A percentile compares a stretch with the other conserved stretches of the same genome.
These are phyloP conservation scores for Esox masquinongy DNA, from an alignment of 2,797 vertebrate genomes.

Conservation along the genomic window DNA sequence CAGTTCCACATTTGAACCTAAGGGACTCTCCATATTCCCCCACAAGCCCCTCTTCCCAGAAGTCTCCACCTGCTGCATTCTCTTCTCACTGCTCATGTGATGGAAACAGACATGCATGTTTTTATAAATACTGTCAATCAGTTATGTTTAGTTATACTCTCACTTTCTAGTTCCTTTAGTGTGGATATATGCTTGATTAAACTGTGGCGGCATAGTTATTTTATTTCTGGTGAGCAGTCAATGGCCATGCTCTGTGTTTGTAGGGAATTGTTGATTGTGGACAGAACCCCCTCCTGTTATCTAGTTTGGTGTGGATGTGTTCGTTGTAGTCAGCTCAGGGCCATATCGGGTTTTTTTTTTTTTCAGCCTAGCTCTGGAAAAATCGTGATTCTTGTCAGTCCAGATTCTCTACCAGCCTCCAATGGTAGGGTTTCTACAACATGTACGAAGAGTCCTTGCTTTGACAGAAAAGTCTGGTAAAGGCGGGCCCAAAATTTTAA, in stretches of 20 bases:
- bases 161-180: not conserved
- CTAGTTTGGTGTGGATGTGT: not conserved
- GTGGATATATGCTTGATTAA: not conserved
- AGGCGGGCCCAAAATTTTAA: no score
- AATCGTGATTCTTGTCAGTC: not conserved
- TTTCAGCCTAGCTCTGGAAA: not conserved
- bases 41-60: not conserved
- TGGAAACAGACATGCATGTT: not conserved
- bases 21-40: constrained; percentile 1
- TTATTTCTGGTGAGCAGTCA: not conserved
- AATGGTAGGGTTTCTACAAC: not conserved
- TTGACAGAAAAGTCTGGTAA: not conserved
- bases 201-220: not conserved
- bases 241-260: not conserved
- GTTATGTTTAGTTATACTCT: not conserved
- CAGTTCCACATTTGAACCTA: constrained; percentile 10
- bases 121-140: not conserved
- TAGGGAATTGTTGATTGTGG: not conserved
- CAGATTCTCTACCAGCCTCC: not conserved
- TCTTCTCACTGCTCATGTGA: not conserved
- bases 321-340: not conserved
- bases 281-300: not conserved
- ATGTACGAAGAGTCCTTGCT: not conserved
- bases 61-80: constrained; percentile 3
- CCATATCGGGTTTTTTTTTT: no score